Conservation (phyloP, 1,140 invertebrate genomes). For the Parapsyche elsis region DNA sequence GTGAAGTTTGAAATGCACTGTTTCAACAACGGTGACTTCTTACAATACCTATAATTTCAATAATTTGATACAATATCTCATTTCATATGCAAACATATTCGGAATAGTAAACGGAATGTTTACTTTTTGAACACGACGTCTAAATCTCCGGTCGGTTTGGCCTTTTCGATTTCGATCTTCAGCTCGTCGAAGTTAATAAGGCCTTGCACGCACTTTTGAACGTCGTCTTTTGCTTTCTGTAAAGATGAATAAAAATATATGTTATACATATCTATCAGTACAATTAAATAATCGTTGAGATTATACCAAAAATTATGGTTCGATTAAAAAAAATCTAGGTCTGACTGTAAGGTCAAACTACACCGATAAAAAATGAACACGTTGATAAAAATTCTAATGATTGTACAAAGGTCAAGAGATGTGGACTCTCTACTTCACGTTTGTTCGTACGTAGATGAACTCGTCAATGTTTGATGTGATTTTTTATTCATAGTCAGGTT, state of each 20-base stretch:
- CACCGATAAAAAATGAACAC: neutral
- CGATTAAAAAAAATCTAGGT: neutral
- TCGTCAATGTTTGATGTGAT: no score
- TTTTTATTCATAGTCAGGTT: no score
- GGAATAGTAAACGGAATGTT: constrained; percentile 50
- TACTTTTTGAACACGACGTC: constrained; percentile 68
- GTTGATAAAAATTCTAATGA: neutral
- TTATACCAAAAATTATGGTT: neutral
- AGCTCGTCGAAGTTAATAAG: constrained; percentile 64
- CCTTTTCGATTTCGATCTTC: constrained; percentile 67
- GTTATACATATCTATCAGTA: neutral
- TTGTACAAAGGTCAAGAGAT: neutral
- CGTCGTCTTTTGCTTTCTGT: constrained; percentile 60
- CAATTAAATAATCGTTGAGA: neutral
- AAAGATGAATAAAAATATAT: constrained; percentile 53
- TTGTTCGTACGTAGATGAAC: no score
- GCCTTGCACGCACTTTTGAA: constrained; percentile 61
- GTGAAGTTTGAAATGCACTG: constrained; percentile 73
- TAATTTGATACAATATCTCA: neutral
- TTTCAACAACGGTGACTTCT: constrained; percentile 70
- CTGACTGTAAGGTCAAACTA: no score
- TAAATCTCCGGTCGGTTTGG: constrained; percentile 66
- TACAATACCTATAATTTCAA: constrained; percentile 72
- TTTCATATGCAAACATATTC: neutral
- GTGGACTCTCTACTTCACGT: no score